These are phyloP conservation scores for Phaethornis superciliosus DNA, from an alignment of 2,113 vertebrate genomes.

Conservation along the genomic window DNA sequence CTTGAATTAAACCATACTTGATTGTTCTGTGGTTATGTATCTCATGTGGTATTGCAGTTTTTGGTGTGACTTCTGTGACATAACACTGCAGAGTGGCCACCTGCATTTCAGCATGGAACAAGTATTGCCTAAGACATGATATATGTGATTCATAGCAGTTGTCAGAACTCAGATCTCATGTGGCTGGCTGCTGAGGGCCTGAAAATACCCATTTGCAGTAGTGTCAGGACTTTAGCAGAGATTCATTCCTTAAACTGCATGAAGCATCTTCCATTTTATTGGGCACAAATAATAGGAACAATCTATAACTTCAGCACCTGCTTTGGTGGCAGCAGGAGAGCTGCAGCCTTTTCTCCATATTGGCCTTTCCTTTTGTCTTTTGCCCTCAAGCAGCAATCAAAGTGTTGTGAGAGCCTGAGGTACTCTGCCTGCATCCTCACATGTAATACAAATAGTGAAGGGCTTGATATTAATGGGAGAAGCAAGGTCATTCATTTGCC, in stretches of 20 bases:
- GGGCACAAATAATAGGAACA: background rate
- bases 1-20: background rate
- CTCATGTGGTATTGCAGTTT: background rate
- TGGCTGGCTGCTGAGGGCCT: background rate
- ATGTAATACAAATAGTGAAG: background rate
- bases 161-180: background rate
- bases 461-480: background rate
- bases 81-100: background rate
- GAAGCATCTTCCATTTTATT: background rate
- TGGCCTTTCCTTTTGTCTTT: background rate
- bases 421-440: background rate
- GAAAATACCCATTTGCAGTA: background rate
- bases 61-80: background rate
- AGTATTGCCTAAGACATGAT: background rate
- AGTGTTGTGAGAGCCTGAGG: background rate
- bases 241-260: background rate
- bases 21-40: background rate
- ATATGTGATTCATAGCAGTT: accelerated
- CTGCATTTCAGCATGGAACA: background rate
- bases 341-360: background rate
- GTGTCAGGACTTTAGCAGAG: background rate
- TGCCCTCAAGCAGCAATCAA: background rate
- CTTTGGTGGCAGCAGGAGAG: background rate
- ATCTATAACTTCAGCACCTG: background rate
- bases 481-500: background rate